Evolutionary conservation across 2,888 invertebrate genomes (phyloP).

Genomic region (Griposia aprilina): DNA sequence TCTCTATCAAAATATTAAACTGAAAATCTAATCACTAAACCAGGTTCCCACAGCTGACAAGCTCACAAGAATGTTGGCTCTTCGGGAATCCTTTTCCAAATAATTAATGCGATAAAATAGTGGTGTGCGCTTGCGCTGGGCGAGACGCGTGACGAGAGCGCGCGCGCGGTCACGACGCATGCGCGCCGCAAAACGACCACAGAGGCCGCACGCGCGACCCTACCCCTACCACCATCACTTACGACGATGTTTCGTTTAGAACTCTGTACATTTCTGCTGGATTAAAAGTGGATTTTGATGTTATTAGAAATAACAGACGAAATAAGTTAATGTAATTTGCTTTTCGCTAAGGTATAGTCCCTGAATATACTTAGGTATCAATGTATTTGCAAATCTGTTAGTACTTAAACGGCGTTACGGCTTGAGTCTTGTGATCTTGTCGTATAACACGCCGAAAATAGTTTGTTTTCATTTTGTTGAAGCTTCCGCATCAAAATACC

Average conservation of each 20-base stretch:
- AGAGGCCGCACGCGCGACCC: constrained; percentile 87
- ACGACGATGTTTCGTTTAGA: constrained; percentile 56
- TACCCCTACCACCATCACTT: constrained; percentile 62
- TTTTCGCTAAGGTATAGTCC: too few relatives aligned
- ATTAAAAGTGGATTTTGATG: constrained; percentile 23
- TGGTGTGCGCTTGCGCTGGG: constrained; percentile 80
- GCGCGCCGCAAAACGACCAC: constrained; percentile 82
- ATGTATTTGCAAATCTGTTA: background rate
- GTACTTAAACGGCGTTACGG: background rate
- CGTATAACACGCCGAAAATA: background rate
- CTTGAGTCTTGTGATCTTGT: background rate
- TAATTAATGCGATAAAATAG: constrained; percentile 91
- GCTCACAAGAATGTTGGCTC: constrained; percentile 80
- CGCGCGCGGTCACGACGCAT: constrained; percentile 89
- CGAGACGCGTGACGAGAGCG: constrained; percentile 88
- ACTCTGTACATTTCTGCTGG: constrained; percentile 59
- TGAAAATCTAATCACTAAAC: constrained; percentile 52
- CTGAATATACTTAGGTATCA: background rate
- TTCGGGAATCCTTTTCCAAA: constrained; percentile 89
- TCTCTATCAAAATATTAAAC: constrained; percentile 38
- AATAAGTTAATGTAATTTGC: background rate
- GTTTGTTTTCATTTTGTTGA: background rate
- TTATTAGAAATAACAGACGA: background rate
- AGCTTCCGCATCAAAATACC: background rate
- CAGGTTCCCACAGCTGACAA: constrained; percentile 83